Conservation (phyloP, 2,888 invertebrate genomes). For the Ptilodon capucinus region DNA sequence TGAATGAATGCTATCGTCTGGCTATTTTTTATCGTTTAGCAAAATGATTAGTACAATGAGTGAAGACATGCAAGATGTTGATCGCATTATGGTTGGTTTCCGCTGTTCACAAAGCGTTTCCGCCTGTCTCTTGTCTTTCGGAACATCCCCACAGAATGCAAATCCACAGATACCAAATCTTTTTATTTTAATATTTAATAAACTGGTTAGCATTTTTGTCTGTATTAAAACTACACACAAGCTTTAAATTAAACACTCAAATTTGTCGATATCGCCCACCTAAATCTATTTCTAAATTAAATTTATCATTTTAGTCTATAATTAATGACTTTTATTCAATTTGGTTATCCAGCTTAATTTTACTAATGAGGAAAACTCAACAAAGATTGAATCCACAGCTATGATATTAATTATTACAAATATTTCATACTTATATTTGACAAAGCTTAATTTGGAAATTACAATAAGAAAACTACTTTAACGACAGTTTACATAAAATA, state of each 20-base stretch:
- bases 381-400: background rate
- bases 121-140: conserved; percentile 73
- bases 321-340: too few relatives aligned
- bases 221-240: background rate
- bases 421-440: too few relatives aligned
- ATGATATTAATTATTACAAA: too few relatives aligned
- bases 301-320: too few relatives aligned
- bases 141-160: conserved; percentile 74
- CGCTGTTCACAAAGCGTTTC: conserved; percentile 73
- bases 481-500: too few relatives aligned
- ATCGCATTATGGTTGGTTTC: conserved; percentile 73
- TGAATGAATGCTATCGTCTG: conserved; percentile 18
- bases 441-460: too few relatives aligned
- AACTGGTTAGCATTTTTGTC: too few relatives aligned
- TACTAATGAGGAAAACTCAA: background rate
- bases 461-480: too few relatives aligned
- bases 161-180: conserved; percentile 43
- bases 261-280: too few relatives aligned
- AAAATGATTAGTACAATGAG: conserved; percentile 39
- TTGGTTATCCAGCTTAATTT: background rate
- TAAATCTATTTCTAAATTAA: too few relatives aligned
- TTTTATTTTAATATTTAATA: conserved; percentile 15
- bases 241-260: too few relatives aligned
- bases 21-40: conserved; percentile 28
- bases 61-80: conserved; percentile 68